Percentiles rank a stretch among this genome's conserved stretches.
Evolutionary conservation across 2,113 vertebrate genomes (phyloP).

Genomic region (Rhipidura dahli): DNA sequence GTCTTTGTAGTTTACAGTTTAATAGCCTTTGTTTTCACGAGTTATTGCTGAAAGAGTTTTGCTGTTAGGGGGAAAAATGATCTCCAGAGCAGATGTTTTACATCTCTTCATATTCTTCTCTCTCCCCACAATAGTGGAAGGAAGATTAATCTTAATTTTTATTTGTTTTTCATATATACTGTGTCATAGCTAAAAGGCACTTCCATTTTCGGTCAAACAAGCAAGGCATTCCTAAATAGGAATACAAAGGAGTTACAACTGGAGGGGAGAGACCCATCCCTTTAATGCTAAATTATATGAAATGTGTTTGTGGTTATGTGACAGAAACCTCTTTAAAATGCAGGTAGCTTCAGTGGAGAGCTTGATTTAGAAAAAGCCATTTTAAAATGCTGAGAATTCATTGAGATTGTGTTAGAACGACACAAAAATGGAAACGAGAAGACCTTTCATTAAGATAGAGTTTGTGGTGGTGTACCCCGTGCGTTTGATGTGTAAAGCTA

Average conservation of each 20-base stretch:
- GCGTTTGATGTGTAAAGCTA: background rate
- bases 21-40: constrained; percentile 45
- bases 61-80: constrained; percentile 56
- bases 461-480: background rate
- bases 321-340: background rate
- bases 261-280: constrained; percentile 22
- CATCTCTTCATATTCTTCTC: constrained; percentile 43
- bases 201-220: constrained; percentile 74
- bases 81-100: constrained; percentile 53
- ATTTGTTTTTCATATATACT: constrained; percentile 69
- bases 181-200: constrained; percentile 65
- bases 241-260: constrained; percentile 64
- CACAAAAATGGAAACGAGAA: background rate
- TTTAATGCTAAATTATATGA: constrained; percentile 15
- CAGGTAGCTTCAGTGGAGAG: background rate
- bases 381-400: background rate
- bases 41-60: constrained; percentile 60
- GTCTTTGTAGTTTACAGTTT: constrained; percentile 55
- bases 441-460: background rate
- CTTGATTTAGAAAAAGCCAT: background rate
- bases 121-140: constrained; percentile 54
- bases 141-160: constrained; percentile 69
- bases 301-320: background rate
- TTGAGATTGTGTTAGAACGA: background rate
- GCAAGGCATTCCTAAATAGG: constrained; percentile 71